Evolutionary conservation across 2,113 vertebrate species (phyloP).

Genomic region (Ursus arctos): DNA sequence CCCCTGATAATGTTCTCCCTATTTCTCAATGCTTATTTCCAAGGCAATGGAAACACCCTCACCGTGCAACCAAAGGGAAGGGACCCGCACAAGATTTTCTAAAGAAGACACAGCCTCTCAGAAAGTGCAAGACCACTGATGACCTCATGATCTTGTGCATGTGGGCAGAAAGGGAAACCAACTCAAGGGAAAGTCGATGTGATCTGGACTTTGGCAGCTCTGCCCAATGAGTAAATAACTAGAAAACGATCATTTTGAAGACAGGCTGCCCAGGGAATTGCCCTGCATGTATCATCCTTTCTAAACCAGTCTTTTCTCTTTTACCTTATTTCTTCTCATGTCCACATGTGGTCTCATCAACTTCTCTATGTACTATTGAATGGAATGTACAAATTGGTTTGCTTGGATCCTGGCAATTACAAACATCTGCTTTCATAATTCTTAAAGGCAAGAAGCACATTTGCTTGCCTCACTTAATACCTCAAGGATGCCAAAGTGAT

Average conservation of each 20-base stretch:
- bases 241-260: neutral
- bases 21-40: neutral
- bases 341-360: neutral
- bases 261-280: neutral
- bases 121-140: neutral
- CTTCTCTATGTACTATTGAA: neutral
- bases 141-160: neutral
- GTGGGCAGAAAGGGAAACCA: neutral
- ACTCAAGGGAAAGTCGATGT: neutral
- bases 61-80: neutral
- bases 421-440: neutral
- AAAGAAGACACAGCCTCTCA: neutral
- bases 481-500: neutral
- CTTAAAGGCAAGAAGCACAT: neutral
- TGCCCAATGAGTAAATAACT: neutral
- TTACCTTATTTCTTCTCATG: neutral
- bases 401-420: neutral
- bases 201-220: neutral
- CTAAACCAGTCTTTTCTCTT: neutral
- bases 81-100: neutral
- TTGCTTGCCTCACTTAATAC: neutral
- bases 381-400: neutral
- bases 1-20: neutral
- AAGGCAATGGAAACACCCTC: neutral
- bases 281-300: too few relatives aligned